Base-by-base conservation (phyloP, 35 echinoderm and acorn worm species). In the Ptychodera flava region DNA sequence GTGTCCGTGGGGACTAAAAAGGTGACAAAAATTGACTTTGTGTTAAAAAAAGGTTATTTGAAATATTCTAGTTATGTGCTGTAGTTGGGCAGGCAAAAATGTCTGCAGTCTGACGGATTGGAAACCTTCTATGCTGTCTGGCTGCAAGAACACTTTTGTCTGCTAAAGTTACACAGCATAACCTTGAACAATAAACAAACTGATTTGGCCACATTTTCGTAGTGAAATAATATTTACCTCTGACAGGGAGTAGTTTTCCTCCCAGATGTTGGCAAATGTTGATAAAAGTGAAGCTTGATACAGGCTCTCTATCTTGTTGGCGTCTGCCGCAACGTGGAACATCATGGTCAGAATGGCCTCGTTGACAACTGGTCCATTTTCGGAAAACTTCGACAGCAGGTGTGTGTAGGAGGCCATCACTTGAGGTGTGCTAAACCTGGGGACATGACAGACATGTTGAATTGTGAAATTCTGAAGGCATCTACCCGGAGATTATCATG, bases 241-340 rank as follows among this genome's bases (percentile, higher is more conserved):
- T 64, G 45, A 64, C 45, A 64, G 22, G 78, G 75, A 76, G 34
- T 37, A 29, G 16, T 90, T 35, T 37, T 28, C 77, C 45, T 93
- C 89, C 94, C 94, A 97, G 0, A 93, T 84, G 28, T 90, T 79
- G 1, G 91, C 89, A 79, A 97, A 93, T 29, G 91, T 91, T 16
- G 31, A 81, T 0, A 97, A 78, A 36, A 97, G 86, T 0, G 91
- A 88, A 27, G 90, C 79, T 86, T 93, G 91, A 31, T 81, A 93
- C 22, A 97, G 79, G 27, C 88, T 36, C 52, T 97, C 78, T 2
- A 77, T 38, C 27, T 82, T 85, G 1, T 88, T 36, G 16, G 93
- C 31, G 32, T 91, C 94, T 16, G 93, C 81, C 1, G 80, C 85
- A 16, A 90, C 79, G 37, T 97, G 94, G 36, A 93, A 87, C 35